Evolutionary conservation across 92 coral and sea anemone species (phyloP), one percentile per base, ranked within the genome.

Genomic region (Siderastrea siderea): DNA sequence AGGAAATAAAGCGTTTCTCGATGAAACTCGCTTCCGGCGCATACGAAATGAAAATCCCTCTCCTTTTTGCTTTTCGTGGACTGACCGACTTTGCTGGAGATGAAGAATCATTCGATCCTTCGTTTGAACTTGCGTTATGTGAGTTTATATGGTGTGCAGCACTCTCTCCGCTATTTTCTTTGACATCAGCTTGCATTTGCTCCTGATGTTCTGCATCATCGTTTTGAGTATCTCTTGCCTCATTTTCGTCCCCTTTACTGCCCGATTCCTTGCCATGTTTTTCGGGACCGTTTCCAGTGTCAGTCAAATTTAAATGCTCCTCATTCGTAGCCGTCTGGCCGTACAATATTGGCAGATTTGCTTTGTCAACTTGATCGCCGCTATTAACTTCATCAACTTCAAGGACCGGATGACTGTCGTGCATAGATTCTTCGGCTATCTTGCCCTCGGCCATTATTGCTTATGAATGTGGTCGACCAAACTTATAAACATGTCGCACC

Each of bases 11-110:
- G 84, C 94, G 95, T 68, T 92, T 97, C 87, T 95, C 96, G 26
- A 82, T 74, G 73, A 93, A 97, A 63, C 92, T 83, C 81, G 97
- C 99, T 44, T 79, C 92, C 15, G 95, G 95, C 45, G 98, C 93
- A 82, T 97, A 97, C 54, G 98, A 93, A 5, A 97, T 96, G 75
- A 97, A 93, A 48, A 97, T 95, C 11, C 96, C 98, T 76, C 98
- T 89, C 58, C 79, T 93, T 75, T 90, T 95, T 44, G 92, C 94
- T 82, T 89, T 95, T 47, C 84, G 74, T 64, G 96, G 91, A 62
- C 90, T 91, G 38, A 93, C 26, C 7, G 86, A 81, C 68, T 92
- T 94, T 48, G 80, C 57, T 9, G 85, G 62, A 57, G 62, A 49
- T n/a, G 77, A 78, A 0, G 72, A 17, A 49, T 78, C 89, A 61